Conservation (phyloP, 2,113 vertebrate species). For the Mohoua ochrocephala region DNA sequence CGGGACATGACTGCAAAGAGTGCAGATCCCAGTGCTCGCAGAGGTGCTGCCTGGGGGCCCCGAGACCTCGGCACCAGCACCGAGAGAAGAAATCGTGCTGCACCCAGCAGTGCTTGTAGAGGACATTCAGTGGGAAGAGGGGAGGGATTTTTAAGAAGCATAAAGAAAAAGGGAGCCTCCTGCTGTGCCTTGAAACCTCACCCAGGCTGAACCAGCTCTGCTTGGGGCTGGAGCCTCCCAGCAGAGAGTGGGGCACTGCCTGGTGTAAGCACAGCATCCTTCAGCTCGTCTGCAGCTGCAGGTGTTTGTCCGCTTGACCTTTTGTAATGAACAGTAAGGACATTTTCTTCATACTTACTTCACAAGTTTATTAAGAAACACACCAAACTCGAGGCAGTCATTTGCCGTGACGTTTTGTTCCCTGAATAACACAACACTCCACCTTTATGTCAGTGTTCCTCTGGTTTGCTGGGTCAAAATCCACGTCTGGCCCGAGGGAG, state of each 20-base stretch:
- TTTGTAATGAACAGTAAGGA: not conserved
- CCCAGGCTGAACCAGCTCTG: not conserved
- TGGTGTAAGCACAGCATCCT: not conserved
- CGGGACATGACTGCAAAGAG: rapidly evolving
- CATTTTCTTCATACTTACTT: not conserved
- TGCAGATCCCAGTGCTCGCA: not conserved
- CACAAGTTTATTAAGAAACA: not conserved
- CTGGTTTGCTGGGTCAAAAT: not conserved
- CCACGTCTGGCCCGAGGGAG: not conserved
- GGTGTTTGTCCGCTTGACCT: not conserved
- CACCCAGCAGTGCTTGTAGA: not conserved
- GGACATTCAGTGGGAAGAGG: not conserved
- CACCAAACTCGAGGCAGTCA: not conserved
- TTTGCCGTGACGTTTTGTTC: not conserved
- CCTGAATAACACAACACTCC: not conserved
- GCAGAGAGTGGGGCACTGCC: not conserved
- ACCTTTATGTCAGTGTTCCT: slow-evolving; percentile 16
- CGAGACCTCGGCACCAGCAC: rapidly evolving
- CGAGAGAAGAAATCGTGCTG: not conserved
- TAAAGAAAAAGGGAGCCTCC: not conserved
- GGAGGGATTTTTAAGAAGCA: not conserved
- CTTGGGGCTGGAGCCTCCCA: not conserved
- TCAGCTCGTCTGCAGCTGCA: not conserved
- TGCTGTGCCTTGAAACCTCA: not conserved
- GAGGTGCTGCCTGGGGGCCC: not conserved